phyloP scores from a whole-genome alignment of 2,888 invertebrate species.

The Polymixis flavicincta region DNA sequence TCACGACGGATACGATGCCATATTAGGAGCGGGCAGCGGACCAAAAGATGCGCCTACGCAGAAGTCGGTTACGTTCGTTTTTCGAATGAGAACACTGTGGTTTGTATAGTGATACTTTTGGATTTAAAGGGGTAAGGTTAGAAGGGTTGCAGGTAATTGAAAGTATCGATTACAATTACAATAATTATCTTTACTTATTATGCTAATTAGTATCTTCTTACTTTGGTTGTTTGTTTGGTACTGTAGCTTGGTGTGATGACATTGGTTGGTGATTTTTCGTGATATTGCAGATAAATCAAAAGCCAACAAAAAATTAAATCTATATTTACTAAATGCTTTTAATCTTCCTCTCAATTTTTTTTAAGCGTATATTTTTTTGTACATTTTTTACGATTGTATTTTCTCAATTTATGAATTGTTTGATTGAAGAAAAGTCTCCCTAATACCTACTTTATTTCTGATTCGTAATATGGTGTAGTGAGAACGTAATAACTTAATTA shows the following conservation, averaged over 20 bases:
- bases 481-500: not conserved
- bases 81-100: slow-evolving; percentile 45
- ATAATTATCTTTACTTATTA: too few relatives aligned
- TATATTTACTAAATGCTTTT: too few relatives aligned
- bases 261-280: not conserved
- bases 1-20: slow-evolving; percentile 68
- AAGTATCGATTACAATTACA: not conserved
- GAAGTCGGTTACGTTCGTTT: slow-evolving; percentile 65
- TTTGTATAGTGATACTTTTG: slow-evolving; percentile 24
- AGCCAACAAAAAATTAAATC: too few relatives aligned
- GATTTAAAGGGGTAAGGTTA: not conserved
- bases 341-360: too few relatives aligned
- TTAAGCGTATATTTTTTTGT: not conserved
- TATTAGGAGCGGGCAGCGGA: slow-evolving; percentile 70
- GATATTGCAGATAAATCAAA: too few relatives aligned
- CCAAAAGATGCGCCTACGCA: slow-evolving; percentile 74
- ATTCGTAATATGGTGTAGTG: slow-evolving; percentile 3
- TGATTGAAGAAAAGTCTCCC: too few relatives aligned
- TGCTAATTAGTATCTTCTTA: not conserved
- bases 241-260: not conserved
- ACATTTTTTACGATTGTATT: not conserved
- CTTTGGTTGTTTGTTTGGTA: not conserved
- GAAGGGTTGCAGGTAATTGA: not conserved
- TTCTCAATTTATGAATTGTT: not conserved
- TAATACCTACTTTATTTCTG: not conserved